phyloP scores from a whole-genome alignment of 2,113 vertebrate genomes.

The Grammomys surdaster region DNA sequence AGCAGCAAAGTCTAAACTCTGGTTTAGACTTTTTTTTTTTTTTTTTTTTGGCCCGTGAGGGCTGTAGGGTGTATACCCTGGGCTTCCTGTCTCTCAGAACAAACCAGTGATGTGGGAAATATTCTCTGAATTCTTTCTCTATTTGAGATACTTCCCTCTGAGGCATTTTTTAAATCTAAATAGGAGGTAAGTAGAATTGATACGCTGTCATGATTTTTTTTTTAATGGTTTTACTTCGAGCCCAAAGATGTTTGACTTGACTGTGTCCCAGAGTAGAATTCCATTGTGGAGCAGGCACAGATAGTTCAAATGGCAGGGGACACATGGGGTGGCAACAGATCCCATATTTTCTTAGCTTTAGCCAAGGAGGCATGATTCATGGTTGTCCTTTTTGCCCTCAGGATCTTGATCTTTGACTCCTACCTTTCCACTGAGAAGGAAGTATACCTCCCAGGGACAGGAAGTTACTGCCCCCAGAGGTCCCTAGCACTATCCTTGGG shows the following conservation, averaged over 20 bases:
- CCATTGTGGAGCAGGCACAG: slow-evolving; percentile 20
- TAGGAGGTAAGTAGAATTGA: slow-evolving; percentile 81
- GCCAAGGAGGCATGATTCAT: not conserved
- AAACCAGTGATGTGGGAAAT: slow-evolving; percentile 81
- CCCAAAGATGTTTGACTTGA: slow-evolving; percentile 68
- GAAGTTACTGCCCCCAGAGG: not conserved
- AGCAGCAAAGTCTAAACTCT: slow-evolving; percentile 87
- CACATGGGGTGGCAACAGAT: not conserved
- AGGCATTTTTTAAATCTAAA: slow-evolving; percentile 68
- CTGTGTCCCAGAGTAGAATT: slow-evolving; percentile 41
- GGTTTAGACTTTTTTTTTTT: slow-evolving; percentile 84
- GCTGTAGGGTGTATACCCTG: slow-evolving; percentile 83
- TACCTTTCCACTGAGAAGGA: not conserved
- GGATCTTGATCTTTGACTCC: not conserved
- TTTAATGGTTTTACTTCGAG: slow-evolving; percentile 65
- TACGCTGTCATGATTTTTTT: slow-evolving; percentile 82
- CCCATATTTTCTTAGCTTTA: slow-evolving; percentile 66
- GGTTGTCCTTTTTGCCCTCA: not conserved
- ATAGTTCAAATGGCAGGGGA: slow-evolving; percentile 62
- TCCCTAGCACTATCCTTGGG: not conserved
- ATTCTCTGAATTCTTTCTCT: slow-evolving; percentile 78
- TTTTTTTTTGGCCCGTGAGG: slow-evolving; percentile 82
- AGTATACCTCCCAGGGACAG: not conserved
- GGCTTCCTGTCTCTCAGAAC: slow-evolving; percentile 84
- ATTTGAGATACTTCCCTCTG: slow-evolving; percentile 77